These are phyloP conservation scores for Helicolenus hilgendorfi DNA, from an alignment of 2,797 vertebrate genomes.

Conservation along the genomic window DNA sequence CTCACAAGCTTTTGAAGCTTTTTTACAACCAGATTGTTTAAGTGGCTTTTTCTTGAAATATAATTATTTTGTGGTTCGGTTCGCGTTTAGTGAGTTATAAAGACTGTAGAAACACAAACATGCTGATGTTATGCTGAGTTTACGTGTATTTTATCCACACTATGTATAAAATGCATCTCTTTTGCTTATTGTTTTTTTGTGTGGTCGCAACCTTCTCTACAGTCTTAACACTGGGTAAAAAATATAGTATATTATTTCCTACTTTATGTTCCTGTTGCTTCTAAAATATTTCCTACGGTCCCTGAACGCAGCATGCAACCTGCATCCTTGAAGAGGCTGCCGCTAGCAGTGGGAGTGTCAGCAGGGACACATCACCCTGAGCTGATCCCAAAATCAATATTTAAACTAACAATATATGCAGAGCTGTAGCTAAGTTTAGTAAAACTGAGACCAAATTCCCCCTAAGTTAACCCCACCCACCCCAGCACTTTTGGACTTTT, in stretches of 20 bases:
- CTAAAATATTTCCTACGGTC: not conserved
- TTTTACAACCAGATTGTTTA: not conserved
- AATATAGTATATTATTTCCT: not conserved
- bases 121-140: not conserved
- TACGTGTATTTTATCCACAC: too few relatives aligned
- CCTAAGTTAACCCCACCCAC: not conserved
- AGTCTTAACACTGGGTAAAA: not conserved
- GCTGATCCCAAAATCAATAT: conserved; percentile 19
- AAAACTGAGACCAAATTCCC: not conserved
- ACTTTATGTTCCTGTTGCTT: accelerated
- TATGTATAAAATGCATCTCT: not conserved
- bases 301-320: conserved; percentile 14
- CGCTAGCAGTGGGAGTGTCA: conserved; percentile 10
- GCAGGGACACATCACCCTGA: not conserved
- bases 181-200: not conserved
- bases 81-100: not conserved
- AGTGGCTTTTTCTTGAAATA: not conserved
- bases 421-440: not conserved
- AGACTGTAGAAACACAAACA: not conserved
- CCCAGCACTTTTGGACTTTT: not conserved
- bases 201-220: accelerated
- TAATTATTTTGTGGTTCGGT: not conserved
- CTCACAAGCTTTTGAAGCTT: too few relatives aligned
- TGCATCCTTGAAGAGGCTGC: conserved; percentile 27
- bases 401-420: conserved; percentile 1